Base-by-base conservation (phyloP, 2,888 invertebrate genomes). In the Campaea margaritaria region DNA sequence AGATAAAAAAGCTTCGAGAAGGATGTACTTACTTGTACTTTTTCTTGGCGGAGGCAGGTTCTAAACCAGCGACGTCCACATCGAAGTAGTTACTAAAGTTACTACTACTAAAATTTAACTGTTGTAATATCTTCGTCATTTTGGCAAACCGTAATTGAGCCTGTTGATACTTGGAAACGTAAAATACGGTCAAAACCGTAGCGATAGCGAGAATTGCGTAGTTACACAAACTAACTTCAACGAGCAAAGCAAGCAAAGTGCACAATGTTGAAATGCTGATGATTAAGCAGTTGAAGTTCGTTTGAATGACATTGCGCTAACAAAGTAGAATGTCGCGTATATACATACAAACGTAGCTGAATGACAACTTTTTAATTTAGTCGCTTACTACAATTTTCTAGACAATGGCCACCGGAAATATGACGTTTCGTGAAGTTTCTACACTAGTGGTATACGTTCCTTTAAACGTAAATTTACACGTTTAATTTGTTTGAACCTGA, bases 61-160 rank as follows among this genome's bases (percentile, higher is more conserved):
- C 85, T 45, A 85, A 73, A 47, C 80, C 80, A 68, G 82, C 70
- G 39, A 75, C 77, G 67, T 82, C 83, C 66, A 83, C 78, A 72
- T 87, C 87, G 76, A 83, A 86, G 78, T 85, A 89, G 81, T 83
- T 90, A 91, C 86, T 93, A 91, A 87, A 43, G 36, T 52, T 88
- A 90, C 87, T 92, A 92, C 89, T 93, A 90, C 90, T 92, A 91
- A 91, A 93, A 82, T 85, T 87, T 88, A 93, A 91, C 78, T 91
- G 91, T 83, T 90, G 90, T 83, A 93, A 82, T 80, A 93, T 86
- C 89, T 92, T 92, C 81, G 91, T 92, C 93, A 93, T 93, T 84
- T 81, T 92, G 89, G 73, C 61, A 72, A 91, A 77, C 79, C 91
- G 91, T 91, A 91, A 56, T 92, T 91, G 83, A 85, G 91, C 91